Base-by-base conservation (phyloP, 2,888 invertebrate species). In the Leptinotarsa haldemani region DNA sequence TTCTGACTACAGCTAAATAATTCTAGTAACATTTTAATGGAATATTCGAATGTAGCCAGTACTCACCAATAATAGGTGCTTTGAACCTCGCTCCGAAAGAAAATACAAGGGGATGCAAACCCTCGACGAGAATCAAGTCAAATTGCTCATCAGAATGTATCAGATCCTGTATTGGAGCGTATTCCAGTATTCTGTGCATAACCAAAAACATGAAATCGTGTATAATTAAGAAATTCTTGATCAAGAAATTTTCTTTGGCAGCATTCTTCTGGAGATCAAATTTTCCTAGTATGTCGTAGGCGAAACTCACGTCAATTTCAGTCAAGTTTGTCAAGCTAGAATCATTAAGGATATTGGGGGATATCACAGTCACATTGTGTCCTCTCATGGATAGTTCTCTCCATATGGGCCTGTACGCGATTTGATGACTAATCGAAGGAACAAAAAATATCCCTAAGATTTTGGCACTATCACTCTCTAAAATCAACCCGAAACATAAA, bases 341-440 rank as follows among this genome's bases (percentile, higher is more conserved):
- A 68, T 88, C 87, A 48, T 87, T 86, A 0, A 88, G 77, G 0
- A 89, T 89, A 80, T 84, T 80, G 1, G 86, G 80, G 1, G 90
- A 89, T 20, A 89, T 70, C 0, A 89, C 82, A 0, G 88, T 86
- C 0, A 90, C 74, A 70, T 89, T 82, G 77, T 91, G 90, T 13
- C 90, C 90, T 74, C 87, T 83, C 52, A 85, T 80, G 0, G 87
- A 86, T 52, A 90, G 80, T 69, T 88, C 88, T 25, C 84, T 83
- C 81, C 88, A 87, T 40, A 90, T 82, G 15, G 87, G 85, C 65
- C 86, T 86, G 82, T 85, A 89, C 1, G 88, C 86, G 1, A 88
- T 81, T 82, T 90, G 90, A 76, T 90, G 90, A 78, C 90, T 90
- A 70, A 86, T 86, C 1, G 88, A 88, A 3, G 90, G 87, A 2